Evolutionary conservation across 2,888 invertebrate species (phyloP).

Genomic region (Tetragonisca angustula): DNA sequence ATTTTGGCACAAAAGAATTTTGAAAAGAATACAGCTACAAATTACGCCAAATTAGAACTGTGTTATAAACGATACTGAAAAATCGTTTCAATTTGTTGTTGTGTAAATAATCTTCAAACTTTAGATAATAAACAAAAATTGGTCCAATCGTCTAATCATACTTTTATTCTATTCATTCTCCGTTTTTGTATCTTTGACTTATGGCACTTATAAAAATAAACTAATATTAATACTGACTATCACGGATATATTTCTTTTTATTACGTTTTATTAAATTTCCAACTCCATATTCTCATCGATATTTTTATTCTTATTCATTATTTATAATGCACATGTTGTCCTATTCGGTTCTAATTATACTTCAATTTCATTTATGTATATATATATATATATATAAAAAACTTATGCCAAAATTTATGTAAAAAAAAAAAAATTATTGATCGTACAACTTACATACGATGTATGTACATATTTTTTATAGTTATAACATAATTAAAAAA

Average conservation of each 20-base stretch:
- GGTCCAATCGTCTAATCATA: conserved; percentile 34
- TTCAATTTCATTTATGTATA: conserved; percentile 17
- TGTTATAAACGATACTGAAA: conserved; percentile 21
- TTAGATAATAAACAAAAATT: conserved; percentile 63
- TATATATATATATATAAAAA: conserved; percentile 4
- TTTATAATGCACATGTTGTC: conserved; percentile 23
- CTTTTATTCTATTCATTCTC: conserved; percentile 11
- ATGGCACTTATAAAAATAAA: conserved; percentile 13
- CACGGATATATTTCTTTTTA: neutral
- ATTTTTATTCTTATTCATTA: conserved; percentile 13
- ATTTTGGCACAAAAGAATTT: conserved; percentile 2
- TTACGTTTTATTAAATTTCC: conserved; percentile 19
- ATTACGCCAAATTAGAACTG: conserved; percentile 48
- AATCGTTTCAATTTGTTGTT: conserved; percentile 48
- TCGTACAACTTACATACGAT: conserved; percentile 13
- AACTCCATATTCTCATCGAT: neutral
- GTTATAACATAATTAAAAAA: conserved; percentile 14
- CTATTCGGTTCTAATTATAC: conserved; percentile 12
- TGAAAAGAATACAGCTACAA: conserved; percentile 39
- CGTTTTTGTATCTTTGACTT: neutral
- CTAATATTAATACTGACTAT: conserved; percentile 5
- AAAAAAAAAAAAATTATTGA: conserved; percentile 27
- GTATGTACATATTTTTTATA: conserved; percentile 13
- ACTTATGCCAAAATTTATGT: conserved; percentile 4
- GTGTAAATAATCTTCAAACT: conserved; percentile 58